These are phyloP conservation scores for Theristicus caerulescens DNA, from an alignment of 2,113 vertebrate genomes.

Conservation along the genomic window DNA sequence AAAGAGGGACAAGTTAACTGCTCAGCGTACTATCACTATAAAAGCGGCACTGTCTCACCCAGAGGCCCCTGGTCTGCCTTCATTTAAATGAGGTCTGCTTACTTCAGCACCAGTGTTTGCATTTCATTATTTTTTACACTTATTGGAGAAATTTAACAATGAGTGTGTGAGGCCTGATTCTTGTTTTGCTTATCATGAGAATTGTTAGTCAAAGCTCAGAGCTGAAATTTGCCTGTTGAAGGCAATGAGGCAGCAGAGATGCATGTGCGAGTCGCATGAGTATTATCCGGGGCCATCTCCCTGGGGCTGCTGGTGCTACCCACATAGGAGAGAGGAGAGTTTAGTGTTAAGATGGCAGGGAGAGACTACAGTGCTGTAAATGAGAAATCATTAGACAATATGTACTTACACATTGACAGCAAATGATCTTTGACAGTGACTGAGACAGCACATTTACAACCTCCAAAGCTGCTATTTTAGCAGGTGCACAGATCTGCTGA, in stretches of 20 bases:
- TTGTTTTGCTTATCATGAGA: neutral
- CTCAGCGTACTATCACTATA: neutral
- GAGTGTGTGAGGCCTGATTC: neutral
- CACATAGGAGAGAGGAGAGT: neutral
- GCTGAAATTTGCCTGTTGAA: neutral
- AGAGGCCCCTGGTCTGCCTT: neutral
- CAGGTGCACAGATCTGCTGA: neutral
- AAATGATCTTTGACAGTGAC: neutral
- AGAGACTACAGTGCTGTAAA: neutral
- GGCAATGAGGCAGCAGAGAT: neutral
- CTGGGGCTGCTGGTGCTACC: neutral
- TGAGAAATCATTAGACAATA: neutral
- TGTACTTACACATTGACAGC: neutral
- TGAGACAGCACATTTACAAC: neutral
- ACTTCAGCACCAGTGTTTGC: neutral
- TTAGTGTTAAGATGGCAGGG: neutral
- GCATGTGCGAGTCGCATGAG: fast-evolving
- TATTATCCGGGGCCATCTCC: neutral
- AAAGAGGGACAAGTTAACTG: neutral
- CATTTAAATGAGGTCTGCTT: neutral
- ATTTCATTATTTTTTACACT: neutral
- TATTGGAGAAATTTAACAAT: neutral
- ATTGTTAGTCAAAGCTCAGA: neutral
- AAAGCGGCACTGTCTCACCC: neutral
- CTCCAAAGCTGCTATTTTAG: neutral